A percentile compares a stretch with the other conserved stretches of the same genome.
phyloP scores from a whole-genome alignment of 2,797 vertebrate genomes.

The Acanthiza pusilla region DNA sequence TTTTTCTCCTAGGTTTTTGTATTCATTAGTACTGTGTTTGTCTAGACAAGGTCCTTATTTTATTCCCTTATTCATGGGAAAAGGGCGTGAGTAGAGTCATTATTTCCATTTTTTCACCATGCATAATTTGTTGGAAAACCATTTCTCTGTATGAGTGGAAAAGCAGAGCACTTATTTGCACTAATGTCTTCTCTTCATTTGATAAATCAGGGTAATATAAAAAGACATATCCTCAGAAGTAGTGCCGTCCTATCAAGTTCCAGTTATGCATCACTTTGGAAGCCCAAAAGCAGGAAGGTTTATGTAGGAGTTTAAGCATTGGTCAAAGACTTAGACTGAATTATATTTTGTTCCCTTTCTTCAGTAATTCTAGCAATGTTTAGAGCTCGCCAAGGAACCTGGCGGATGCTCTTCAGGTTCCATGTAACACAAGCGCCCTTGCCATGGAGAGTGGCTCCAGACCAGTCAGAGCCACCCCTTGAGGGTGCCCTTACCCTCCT shows the following conservation, averaged over 20 bases:
- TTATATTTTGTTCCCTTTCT: neutral
- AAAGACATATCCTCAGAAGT: neutral
- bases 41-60: neutral
- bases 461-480: neutral
- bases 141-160: neutral
- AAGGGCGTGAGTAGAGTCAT: neutral
- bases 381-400: neutral
- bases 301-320: neutral
- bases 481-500: neutral
- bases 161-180: neutral
- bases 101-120: neutral
- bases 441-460: neutral
- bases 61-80: neutral
- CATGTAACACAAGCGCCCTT: neutral
- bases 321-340: neutral
- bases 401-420: neutral
- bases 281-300: neutral
- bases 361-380: neutral
- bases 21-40: neutral
- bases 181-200: neutral
- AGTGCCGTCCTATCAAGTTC: neutral
- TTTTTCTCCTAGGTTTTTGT: neutral
- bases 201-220: neutral
- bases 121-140: neutral
- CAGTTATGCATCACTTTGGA: neutral